Evolutionary conservation across 1,140 invertebrate species (phyloP), one percentile per base, ranked within the genome.

Genomic region (Apis laboriosa): DNA sequence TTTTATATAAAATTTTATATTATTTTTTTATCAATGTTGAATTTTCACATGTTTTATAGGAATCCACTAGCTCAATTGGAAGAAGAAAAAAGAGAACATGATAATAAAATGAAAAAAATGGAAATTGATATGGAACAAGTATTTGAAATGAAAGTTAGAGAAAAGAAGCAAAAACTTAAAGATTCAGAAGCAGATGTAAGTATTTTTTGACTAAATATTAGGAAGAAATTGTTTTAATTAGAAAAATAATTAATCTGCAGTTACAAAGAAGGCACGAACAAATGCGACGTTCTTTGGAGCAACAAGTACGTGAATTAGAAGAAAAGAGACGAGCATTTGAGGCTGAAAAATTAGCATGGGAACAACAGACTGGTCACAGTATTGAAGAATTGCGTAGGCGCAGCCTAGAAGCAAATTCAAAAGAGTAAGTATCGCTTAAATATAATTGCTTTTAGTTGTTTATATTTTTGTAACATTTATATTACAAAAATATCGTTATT

Each of bases 51-150:
- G 15, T 77, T 94, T 95, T 92, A 21, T 93, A 98, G 97, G 96
- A 99, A 99, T 95, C 98, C 99, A 70, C 94, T 99, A 85, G 98
- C 98, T 83, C 98, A 99, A 94, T 98, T 99, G 97, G 98, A 99
- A 93, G 98, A 99, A 92, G 99, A 99, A 92, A 99, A 99, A 92
- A 96, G 97, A 77, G 98, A 99, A 91, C 98, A 99, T 90, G 98
- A 99, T 92, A 95, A 96, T 63, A 99, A 99, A 94, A 98, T 99
- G 96, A 98, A 98, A 92, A 99, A 98, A 93, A 98, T 99, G 97
- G 98, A 99, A 92, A 96, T 96, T 72, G 98, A 99, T 94, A 98
- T 99, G 97, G 97, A 99, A 93, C 98, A 99, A 95, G 97, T 98
- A 21, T 97, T 97, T 92, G 97, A 97, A 91, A 96, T 96, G 95